Evolutionary conservation across 2,888 invertebrate species (phyloP).

Genomic region (Carabus problematicus): DNA sequence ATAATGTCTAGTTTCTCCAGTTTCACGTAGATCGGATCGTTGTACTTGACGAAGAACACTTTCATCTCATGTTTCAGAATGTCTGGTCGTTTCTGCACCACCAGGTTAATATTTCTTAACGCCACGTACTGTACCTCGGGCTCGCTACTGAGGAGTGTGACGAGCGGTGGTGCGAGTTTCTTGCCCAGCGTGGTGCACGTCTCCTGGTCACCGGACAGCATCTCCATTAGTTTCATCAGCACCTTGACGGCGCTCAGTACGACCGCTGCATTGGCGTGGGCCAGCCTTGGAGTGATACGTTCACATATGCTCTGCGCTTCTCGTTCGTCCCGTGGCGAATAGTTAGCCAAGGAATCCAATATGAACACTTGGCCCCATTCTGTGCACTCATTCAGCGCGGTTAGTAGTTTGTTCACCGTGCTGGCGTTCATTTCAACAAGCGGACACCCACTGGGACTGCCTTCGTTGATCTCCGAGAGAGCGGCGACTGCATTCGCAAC

Average conservation of each 20-base stretch:
- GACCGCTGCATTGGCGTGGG: constrained; percentile 99
- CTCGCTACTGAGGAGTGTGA: constrained; percentile 95
- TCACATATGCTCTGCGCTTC: constrained; percentile 99
- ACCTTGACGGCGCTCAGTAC: constrained; percentile 98
- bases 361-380: constrained; percentile 99
- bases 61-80: constrained; percentile 99
- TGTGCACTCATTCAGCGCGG: constrained; percentile 98
- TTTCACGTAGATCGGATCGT: constrained; percentile 99
- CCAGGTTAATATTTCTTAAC: constrained; percentile 96
- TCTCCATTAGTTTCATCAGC: constrained; percentile 97
- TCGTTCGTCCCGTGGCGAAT: constrained; percentile 94
- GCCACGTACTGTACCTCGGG: constrained; percentile 99
- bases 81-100: constrained; percentile 98
- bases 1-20: constrained; percentile 98
- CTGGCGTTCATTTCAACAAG: constrained; percentile 96
- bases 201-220: constrained; percentile 92
- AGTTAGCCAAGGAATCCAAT: constrained; percentile 95
- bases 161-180: constrained; percentile 98
- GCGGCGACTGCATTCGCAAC: constrained; percentile 99
- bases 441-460: constrained; percentile 92
- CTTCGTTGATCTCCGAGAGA: constrained; percentile 97
- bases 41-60: constrained; percentile 99
- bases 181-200: constrained; percentile 93
- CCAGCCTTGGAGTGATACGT: constrained; percentile 94
- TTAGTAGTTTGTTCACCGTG: constrained; percentile 96